These are phyloP conservation scores for Amphipyra tragopoginis DNA, from an alignment of 2,888 invertebrate genomes.

Conservation along the genomic window DNA sequence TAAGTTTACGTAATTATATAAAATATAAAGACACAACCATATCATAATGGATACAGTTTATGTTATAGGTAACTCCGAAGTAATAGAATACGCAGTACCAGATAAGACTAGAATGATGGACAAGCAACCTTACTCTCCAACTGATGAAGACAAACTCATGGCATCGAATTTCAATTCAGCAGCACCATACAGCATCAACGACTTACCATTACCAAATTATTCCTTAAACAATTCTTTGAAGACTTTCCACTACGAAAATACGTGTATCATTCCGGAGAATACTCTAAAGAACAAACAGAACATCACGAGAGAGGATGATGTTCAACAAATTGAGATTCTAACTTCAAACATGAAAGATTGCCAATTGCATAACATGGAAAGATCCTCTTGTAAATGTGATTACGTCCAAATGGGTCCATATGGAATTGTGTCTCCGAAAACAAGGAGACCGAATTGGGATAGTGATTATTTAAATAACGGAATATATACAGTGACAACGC, in stretches of 20 bases:
- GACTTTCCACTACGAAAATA: conserved; percentile 87
- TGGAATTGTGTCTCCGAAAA: conserved; percentile 82
- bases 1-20: neutral
- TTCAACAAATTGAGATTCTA: conserved; percentile 85
- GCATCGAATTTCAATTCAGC: conserved; percentile 82
- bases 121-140: conserved; percentile 86
- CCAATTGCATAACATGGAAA: conserved; percentile 84
- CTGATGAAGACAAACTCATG: conserved; percentile 87
- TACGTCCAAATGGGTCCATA: conserved; percentile 86
- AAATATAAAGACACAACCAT: neutral
- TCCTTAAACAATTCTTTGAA: conserved; percentile 89
- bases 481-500: conserved; percentile 84
- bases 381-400: conserved; percentile 84
- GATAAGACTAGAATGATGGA: conserved; percentile 86
- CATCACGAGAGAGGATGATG: conserved; percentile 83
- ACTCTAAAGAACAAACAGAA: conserved; percentile 84
- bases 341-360: conserved; percentile 86
- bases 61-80: conserved; percentile 81
- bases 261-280: conserved; percentile 85
- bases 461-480: conserved; percentile 83
- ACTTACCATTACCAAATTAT: conserved; percentile 90
- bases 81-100: conserved; percentile 88
- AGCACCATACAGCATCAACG: conserved; percentile 80
- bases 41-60: conserved; percentile 60
- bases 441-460: conserved; percentile 82